These are phyloP conservation scores for Cygnus atratus DNA, from an alignment of 2,113 vertebrate species.

Conservation along the genomic window DNA sequence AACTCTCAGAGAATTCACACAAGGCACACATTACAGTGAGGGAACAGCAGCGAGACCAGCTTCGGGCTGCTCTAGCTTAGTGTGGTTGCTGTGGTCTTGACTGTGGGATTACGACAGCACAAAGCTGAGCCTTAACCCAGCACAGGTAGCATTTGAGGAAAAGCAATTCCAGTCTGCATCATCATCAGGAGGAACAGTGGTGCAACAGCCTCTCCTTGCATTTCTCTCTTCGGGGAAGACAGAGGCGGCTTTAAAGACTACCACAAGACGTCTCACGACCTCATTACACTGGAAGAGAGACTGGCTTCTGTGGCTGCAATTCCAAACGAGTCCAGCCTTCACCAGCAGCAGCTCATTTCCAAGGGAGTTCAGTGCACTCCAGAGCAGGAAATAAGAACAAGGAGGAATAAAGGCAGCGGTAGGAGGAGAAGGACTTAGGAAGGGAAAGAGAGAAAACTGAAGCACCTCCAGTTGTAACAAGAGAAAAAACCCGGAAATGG, in stretches of 20 bases:
- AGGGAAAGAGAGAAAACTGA: neutral
- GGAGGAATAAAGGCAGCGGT: neutral
- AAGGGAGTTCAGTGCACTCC: neutral
- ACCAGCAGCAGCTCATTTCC: neutral
- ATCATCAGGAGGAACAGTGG: neutral
- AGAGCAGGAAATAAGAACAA: neutral
- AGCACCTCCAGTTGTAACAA: neutral
- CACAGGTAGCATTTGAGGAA: neutral
- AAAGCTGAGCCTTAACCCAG: neutral
- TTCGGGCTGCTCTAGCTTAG: neutral
- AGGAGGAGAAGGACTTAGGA: neutral
- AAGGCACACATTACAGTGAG: neutral
- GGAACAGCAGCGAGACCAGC: neutral
- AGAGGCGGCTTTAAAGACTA: conserved; percentile 1
- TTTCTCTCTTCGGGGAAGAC: conserved; percentile 3
- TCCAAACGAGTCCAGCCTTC: neutral
- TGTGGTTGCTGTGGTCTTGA: conserved; percentile 26
- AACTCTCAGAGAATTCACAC: neutral
- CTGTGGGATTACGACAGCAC: neutral
- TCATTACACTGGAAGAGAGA: neutral
- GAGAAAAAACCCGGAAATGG: neutral
- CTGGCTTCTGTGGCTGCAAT: neutral
- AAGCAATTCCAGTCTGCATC: neutral
- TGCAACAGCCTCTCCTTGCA: neutral
- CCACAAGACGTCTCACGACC: neutral